phyloP scores from a whole-genome alignment of 2,113 vertebrate genomes.

The Heterotis niloticus region DNA sequence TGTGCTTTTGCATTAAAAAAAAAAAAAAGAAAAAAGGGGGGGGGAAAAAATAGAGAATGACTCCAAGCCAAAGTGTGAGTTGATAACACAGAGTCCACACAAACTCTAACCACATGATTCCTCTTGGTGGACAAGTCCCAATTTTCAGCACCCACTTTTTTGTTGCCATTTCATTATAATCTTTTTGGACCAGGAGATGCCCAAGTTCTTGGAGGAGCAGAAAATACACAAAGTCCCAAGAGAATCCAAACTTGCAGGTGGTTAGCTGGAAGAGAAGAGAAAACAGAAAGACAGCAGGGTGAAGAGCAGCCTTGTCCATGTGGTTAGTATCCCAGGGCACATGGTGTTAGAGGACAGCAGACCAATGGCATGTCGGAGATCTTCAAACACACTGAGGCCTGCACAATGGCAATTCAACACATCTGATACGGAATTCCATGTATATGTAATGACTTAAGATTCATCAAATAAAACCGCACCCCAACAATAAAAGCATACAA shows the following conservation, averaged over 20 bases:
- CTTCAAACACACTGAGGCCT: background rate
- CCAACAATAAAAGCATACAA: background rate
- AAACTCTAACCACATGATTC: slow-evolving; percentile 29
- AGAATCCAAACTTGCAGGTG: slow-evolving; percentile 67
- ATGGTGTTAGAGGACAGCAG: slow-evolving; percentile 25
- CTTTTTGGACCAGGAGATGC: slow-evolving; percentile 47
- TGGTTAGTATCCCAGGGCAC: slow-evolving; percentile 49
- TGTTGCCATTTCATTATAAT: slow-evolving; percentile 32
- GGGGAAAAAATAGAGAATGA: background rate
- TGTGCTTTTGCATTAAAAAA: background rate
- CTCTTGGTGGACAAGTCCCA: slow-evolving; percentile 39
- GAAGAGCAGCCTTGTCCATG: slow-evolving; percentile 23
- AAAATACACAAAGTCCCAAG: slow-evolving; percentile 59
- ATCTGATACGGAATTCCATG: background rate
- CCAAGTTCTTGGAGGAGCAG: slow-evolving; percentile 52
- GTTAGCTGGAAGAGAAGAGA: slow-evolving; percentile 84
- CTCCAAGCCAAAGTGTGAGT: background rate
- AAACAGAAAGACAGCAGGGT: slow-evolving; percentile 54
- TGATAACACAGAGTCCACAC: background rate
- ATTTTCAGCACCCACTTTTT: slow-evolving; percentile 55
- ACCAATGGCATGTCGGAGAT: background rate
- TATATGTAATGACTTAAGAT: background rate
- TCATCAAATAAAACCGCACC: background rate
- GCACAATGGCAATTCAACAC: background rate
- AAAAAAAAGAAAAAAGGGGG: background rate